Evolutionary conservation across 2,888 invertebrate genomes (phyloP).

Genomic region (Agrochola litura): DNA sequence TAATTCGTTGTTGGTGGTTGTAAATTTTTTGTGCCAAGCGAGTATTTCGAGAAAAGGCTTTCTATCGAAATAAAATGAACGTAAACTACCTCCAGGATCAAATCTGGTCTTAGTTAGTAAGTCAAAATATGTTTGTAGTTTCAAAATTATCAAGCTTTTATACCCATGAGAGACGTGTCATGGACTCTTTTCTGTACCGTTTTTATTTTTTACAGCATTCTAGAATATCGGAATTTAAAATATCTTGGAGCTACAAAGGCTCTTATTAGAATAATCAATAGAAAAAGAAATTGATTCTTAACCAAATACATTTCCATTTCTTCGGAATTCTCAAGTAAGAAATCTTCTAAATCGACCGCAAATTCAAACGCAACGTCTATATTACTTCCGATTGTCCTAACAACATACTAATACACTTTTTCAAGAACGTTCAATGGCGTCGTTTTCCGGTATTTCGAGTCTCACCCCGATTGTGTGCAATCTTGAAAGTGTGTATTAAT

Average conservation of each 20-base stretch:
- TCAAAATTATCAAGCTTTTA: neutral
- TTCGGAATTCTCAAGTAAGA: neutral
- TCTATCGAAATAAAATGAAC: neutral
- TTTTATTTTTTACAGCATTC: neutral
- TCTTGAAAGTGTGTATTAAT: constrained; percentile 71
- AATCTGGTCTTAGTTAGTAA: neutral
- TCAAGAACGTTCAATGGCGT: constrained; percentile 30
- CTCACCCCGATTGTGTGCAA: constrained; percentile 50
- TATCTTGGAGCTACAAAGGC: neutral
- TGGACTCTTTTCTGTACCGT: no score
- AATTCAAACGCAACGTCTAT: constrained; percentile 6
- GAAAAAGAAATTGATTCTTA: neutral
- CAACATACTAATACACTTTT: constrained; percentile 17
- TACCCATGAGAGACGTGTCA: no score
- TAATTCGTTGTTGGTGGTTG: constrained; percentile 38
- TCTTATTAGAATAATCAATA: neutral
- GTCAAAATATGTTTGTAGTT: neutral
- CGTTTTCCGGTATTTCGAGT: constrained; percentile 52
- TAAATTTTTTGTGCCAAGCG: constrained; percentile 15
- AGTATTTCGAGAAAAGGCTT: neutral
- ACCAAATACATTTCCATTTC: neutral
- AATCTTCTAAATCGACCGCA: constrained; percentile 1
- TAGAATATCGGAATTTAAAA: neutral
- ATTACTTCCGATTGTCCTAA: constrained; percentile 11
- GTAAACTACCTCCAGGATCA: neutral